Evolutionary conservation across 2,888 invertebrate species (phyloP).

Genomic region (Spisula subtruncata): DNA sequence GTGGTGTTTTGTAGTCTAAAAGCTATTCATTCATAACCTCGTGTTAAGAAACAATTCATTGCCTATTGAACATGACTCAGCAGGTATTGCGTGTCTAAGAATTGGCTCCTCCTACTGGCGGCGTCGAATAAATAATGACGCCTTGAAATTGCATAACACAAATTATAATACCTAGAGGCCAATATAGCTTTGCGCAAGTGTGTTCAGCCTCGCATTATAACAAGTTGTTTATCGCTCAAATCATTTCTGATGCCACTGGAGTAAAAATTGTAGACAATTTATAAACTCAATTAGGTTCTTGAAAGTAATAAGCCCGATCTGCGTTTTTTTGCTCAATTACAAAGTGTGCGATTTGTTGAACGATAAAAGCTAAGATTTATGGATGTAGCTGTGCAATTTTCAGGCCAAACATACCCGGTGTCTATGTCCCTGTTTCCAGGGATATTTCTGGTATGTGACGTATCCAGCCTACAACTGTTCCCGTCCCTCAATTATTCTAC

Average conservation of each 20-base stretch:
- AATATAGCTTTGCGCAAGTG: neutral
- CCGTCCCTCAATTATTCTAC: neutral
- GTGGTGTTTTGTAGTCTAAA: too few relatives aligned
- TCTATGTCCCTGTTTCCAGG: slow-evolving; percentile 7
- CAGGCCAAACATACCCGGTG: neutral
- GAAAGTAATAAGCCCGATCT: neutral
- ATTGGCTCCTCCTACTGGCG: too few relatives aligned
- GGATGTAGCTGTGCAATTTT: slow-evolving; percentile 1
- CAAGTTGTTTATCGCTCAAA: slow-evolving; percentile 5
- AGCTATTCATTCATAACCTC: too few relatives aligned
- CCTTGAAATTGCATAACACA: neutral
- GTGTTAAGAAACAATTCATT: too few relatives aligned
- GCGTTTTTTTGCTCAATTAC: slow-evolving; percentile 1
- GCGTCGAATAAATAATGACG: neutral
- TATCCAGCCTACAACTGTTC: slow-evolving; percentile 39
- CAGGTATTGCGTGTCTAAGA: too few relatives aligned
- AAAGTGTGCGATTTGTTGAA: slow-evolving; percentile 13
- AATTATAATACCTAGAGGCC: neutral
- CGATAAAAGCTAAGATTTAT: slow-evolving; percentile 34
- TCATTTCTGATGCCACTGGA: neutral
- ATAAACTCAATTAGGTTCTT: slow-evolving; percentile 11
- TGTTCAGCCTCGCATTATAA: neutral
- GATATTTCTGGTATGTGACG: slow-evolving; percentile 31
- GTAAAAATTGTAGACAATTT: neutral
- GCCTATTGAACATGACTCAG: too few relatives aligned